These are phyloP conservation scores for Cantharis rufa DNA, from an alignment of 2,888 invertebrate genomes.

Conservation along the genomic window DNA sequence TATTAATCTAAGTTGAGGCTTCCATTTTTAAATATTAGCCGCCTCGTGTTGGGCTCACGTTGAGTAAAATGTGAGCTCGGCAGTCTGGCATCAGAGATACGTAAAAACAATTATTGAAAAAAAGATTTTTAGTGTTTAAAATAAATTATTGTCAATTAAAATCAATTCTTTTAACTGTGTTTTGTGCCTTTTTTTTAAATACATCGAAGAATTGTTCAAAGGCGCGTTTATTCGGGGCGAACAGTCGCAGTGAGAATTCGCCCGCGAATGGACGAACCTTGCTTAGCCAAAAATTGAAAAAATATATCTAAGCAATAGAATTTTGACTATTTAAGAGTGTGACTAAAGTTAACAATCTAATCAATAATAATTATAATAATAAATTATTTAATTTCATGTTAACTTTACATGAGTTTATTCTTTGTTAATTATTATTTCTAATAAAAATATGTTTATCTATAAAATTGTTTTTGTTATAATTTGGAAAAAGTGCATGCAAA, in stretches of 20 bases:
- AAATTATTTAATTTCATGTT: slow-evolving; percentile 28
- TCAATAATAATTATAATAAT: slow-evolving; percentile 10
- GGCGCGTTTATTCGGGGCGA: background rate
- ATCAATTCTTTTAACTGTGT: background rate
- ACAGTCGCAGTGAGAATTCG: background rate
- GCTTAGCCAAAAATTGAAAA: background rate
- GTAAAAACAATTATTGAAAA: background rate
- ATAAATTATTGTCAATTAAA: background rate
- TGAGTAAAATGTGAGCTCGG: background rate
- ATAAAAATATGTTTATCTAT: slow-evolving; percentile 36
- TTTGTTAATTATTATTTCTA: slow-evolving; percentile 39
- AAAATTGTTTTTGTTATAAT: slow-evolving; percentile 13
- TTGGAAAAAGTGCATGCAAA: background rate
- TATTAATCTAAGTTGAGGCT: background rate
- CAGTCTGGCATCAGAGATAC: background rate
- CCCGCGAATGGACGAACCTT: background rate
- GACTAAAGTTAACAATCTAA: slow-evolving; percentile 16
- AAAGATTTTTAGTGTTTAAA: background rate
- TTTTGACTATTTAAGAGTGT: slow-evolving; percentile 5
- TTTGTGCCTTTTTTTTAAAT: background rate
- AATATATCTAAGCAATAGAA: background rate
- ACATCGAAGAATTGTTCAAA: background rate
- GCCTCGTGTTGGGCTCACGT: background rate
- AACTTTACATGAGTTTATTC: slow-evolving; percentile 33
- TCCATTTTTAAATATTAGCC: background rate